Conservation (phyloP, 2,888 invertebrate genomes). For the Heliconius ismenius region DNA sequence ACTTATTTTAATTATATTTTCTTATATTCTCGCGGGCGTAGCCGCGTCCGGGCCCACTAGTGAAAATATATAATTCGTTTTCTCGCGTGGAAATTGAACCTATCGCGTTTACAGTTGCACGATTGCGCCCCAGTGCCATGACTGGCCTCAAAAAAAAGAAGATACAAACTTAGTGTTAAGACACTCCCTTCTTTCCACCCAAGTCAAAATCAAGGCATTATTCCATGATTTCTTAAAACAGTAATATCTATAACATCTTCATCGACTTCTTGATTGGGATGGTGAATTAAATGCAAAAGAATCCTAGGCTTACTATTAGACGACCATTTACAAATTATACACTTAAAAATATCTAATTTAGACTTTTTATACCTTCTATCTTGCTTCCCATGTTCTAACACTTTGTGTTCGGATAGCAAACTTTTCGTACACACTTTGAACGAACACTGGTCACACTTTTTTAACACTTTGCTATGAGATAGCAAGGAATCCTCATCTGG, state of each 20-base stretch:
- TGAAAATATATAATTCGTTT: too few species aligned
- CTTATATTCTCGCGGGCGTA: too few species aligned
- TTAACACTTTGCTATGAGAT: conserved; percentile 31
- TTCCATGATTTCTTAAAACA: conserved; percentile 50
- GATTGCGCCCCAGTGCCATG: too few species aligned
- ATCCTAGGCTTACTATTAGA: conserved; percentile 54
- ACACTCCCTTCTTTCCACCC: neutral
- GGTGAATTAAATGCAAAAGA: conserved; percentile 69
- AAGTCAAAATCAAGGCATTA: conserved; percentile 40
- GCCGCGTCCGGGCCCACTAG: too few species aligned
- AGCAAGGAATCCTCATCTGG: conserved; percentile 34
- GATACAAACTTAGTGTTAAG: neutral
- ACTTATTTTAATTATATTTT: too few species aligned
- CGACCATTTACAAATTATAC: conserved; percentile 58
- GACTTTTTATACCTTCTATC: conserved; percentile 29
- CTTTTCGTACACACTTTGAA: conserved; percentile 43
- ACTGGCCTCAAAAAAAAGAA: too few species aligned
- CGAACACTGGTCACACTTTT: conserved; percentile 49
- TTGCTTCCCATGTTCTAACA: conserved; percentile 38
- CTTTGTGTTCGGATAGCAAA: conserved; percentile 44
- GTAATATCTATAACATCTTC: conserved; percentile 55
- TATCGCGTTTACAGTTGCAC: too few species aligned
- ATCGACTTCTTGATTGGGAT: conserved; percentile 61
- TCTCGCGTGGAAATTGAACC: too few species aligned
- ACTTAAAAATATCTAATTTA: conserved; percentile 51